Evolutionary conservation across 92 coral and sea anemone genomes (phyloP).

Genomic region (Siderastrea radians): DNA sequence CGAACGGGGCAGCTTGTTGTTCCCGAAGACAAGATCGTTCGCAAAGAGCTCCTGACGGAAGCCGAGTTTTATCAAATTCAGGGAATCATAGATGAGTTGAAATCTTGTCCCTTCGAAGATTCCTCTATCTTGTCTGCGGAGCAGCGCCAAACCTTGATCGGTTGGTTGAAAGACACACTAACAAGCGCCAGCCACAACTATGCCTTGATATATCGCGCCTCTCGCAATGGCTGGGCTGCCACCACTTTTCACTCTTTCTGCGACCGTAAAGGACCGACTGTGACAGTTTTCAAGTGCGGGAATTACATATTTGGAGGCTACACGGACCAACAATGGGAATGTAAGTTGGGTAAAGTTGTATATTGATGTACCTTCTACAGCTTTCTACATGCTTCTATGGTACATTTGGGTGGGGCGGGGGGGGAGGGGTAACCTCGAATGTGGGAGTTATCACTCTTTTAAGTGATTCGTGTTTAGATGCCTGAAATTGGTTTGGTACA

Average conservation of each 20-base stretch:
- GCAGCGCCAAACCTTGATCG: constrained; percentile 45
- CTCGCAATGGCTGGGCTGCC: constrained; percentile 70
- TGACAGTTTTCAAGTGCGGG: constrained; percentile 56
- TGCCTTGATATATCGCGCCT: constrained; percentile 65
- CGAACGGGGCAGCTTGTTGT: constrained; percentile 70
- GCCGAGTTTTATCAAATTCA: constrained; percentile 82
- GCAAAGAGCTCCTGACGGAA: constrained; percentile 71
- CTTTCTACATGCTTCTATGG: neutral
- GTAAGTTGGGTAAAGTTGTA: constrained; percentile 19
- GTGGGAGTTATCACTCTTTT: too few relatives aligned
- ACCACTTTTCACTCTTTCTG: constrained; percentile 66
- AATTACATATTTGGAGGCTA: constrained; percentile 73
- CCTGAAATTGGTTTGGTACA: too few relatives aligned
- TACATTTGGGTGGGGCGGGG: neutral
- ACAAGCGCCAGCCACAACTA: constrained; percentile 16
- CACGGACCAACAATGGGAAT: constrained; percentile 56
- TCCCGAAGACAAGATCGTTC: constrained; percentile 60
- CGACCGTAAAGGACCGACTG: constrained; percentile 77
- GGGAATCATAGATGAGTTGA: constrained; percentile 68
- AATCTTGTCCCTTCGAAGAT: constrained; percentile 47
- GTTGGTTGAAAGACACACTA: constrained; percentile 52
- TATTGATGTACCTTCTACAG: too few relatives aligned
- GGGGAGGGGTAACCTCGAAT: too few relatives aligned
- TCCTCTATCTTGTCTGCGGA: constrained; percentile 62
- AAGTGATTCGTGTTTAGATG: too few relatives aligned